Base-by-base conservation (phyloP, 2,113 vertebrate species). In the Danionella cerebrum region DNA sequence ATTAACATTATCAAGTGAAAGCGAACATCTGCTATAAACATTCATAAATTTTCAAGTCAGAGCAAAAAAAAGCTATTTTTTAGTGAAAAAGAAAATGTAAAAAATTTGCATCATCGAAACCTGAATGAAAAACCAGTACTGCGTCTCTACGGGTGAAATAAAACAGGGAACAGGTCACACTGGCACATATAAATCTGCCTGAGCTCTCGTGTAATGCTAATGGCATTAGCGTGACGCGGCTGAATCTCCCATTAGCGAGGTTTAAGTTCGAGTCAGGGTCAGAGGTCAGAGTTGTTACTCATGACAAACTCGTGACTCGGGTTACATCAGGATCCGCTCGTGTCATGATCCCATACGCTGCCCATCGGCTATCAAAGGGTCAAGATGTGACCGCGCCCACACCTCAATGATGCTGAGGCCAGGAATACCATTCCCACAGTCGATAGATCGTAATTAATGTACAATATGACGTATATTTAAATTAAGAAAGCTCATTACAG, bases 221-320 rank as follows among this genome's bases (percentile, higher is more conserved):
- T 29, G 18, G 44, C 21, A 58, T 41, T n/a, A 27, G 35, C 6
- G 21, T 35, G 53, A 45, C 35, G 3, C 21, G 9, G 25, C 16
- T 10, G n/a, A 42, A 55, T 39, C 62, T 63, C 21, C 38, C 44
- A 29, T 60, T 60, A 42, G 9, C 18, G 14, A 51, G 6, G 69
- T 35, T 65, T 53, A 59, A 42, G 53, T 63, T 13, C 44, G 50
- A n/a, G 36, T 62, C 50, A 47, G 54, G 12, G 47, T 62, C 57
- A 44, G 19, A 59, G 38, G 55, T 59, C 36, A 59, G 8, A 42
- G 14, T 27, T 2, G 22, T 45, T 21, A 45, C 16, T 16, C 42
- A 45, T 45, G 14, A 45, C 7, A 18, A 9, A 4, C 18, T 45
- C 9, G 14, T 11, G 42, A 4, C 18, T 45, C 14, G 18, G 7